Conservation (phyloP, 2,888 invertebrate genomes). For the Megamerina dolium region DNA sequence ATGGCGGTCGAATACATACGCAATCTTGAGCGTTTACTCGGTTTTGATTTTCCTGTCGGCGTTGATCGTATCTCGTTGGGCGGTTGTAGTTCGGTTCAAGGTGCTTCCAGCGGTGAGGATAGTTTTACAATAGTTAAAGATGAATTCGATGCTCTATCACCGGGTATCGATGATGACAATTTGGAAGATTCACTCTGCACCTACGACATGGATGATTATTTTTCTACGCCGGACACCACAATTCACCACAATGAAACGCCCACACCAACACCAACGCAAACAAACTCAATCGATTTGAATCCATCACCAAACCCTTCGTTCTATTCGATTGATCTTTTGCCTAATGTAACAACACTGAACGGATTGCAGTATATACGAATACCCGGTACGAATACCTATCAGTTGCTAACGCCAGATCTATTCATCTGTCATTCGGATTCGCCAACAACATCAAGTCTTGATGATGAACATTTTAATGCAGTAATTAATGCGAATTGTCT, state of each 20-base stretch:
- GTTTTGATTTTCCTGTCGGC: conserved; percentile 53
- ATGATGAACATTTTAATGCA: conserved; percentile 59
- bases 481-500: conserved; percentile 49
- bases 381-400: conserved; percentile 58
- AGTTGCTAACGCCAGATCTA: conserved; percentile 55
- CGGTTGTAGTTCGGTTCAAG: conserved; percentile 18
- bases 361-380: conserved; percentile 57
- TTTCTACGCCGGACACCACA: conserved; percentile 8
- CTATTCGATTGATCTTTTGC: conserved; percentile 38
- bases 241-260: conserved; percentile 5
- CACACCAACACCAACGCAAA: background rate
- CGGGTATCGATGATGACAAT: conserved; percentile 31
- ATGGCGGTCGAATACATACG: conserved; percentile 89
- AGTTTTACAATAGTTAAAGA: conserved; percentile 43
- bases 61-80: conserved; percentile 17
- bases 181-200: conserved; percentile 39
- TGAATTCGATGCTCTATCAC: conserved; percentile 36
- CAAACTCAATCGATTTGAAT: background rate
- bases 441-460: conserved; percentile 26
- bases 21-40: conserved; percentile 69
- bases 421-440: conserved; percentile 50
- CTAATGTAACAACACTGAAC: conserved; percentile 48
- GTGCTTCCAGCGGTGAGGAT: conserved; percentile 36
- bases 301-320: background rate
- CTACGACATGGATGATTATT: conserved; percentile 38